Base-by-base conservation (phyloP, 1,140 invertebrate genomes). In the Araneus ventricosus region DNA sequence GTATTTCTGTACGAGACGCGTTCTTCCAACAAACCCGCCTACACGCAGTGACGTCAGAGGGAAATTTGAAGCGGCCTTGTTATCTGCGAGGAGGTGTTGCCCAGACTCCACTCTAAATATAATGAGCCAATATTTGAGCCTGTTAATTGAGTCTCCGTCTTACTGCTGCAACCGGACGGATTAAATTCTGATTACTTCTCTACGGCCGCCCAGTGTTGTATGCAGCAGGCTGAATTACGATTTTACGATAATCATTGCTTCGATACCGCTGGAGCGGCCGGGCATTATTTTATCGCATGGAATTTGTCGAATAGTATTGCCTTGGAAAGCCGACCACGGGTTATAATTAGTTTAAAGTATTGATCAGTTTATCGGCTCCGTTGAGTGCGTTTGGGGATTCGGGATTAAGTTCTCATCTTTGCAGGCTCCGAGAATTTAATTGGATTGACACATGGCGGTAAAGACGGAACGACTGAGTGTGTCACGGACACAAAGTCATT, bases 281-380 rank as follows among this genome's bases (percentile, higher is more conserved):
- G 63, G 63, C 63, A 27, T 67, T 67, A 67, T 67, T 67, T 67
- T 67, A 67, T 67, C 27, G 63, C 63, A 67, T 27, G 63, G 63
- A 30, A 67, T 67, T 67, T 67, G 63, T 67, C 27, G 63, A 67
- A 75, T 75, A 22, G 20, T 75, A 34, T 34, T 14, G 70, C 70
- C 0, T 4, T 75, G 59, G 34, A 75, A n/a, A 75, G 17, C 30
- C 70, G 30, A 34, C 70, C 70, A 75, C 17, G 17, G 30, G 70
- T 75, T 75, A 37, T 75, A 75, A 75, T 75, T 75, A 75, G 70
- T 75, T 75, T 75, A 75, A 75, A 75, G 70, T 75, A 75, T 75
- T 75, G 70, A 75, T 75, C 34, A 75, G 30, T 37, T 34, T 17
- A 75, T 75, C 17, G 14, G 70, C 6, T 20, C 4, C 70, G 34